phyloP scores from a whole-genome alignment of 2,888 invertebrate genomes.

The Ectemnius lituratus region DNA sequence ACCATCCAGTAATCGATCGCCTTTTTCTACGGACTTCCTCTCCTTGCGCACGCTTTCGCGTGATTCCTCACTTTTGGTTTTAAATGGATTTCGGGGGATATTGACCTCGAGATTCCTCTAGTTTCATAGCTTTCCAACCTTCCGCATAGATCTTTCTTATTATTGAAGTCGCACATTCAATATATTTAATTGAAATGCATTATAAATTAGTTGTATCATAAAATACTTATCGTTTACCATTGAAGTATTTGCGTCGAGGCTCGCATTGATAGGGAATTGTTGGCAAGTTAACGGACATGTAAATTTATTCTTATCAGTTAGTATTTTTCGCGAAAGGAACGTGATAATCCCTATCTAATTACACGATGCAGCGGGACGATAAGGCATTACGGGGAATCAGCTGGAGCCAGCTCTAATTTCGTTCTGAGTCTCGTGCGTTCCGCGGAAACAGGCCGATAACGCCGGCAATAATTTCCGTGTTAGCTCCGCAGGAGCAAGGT shows the following conservation, averaged over 20 bases:
- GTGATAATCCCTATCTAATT: not conserved
- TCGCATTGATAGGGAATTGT: too few species aligned
- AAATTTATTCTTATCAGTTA: not conserved
- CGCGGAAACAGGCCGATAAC: not conserved
- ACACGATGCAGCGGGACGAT: not conserved
- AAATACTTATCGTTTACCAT: too few species aligned
- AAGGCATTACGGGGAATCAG: not conserved
- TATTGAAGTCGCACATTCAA: too few species aligned
- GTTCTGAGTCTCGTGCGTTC: too few species aligned
- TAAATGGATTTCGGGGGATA: too few species aligned
- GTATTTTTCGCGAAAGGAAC: not conserved
- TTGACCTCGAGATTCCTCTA: too few species aligned
- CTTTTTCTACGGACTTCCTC: not conserved
- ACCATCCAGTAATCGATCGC: slow-evolving; percentile 23
- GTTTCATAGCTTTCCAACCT: too few species aligned
- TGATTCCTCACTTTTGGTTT: too few species aligned
- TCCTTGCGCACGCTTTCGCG: not conserved
- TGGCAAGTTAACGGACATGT: not conserved
- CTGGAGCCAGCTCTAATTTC: not conserved
- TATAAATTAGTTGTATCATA: too few species aligned
- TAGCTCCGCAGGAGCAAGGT: not conserved
- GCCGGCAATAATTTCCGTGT: not conserved
- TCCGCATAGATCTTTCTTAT: too few species aligned
- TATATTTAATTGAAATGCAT: too few species aligned
- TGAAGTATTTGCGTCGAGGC: too few species aligned